Evolutionary conservation across 2,888 invertebrate species (phyloP), one percentile per base, ranked within the genome.

Genomic region (Sphaerophoria taeniata): DNA sequence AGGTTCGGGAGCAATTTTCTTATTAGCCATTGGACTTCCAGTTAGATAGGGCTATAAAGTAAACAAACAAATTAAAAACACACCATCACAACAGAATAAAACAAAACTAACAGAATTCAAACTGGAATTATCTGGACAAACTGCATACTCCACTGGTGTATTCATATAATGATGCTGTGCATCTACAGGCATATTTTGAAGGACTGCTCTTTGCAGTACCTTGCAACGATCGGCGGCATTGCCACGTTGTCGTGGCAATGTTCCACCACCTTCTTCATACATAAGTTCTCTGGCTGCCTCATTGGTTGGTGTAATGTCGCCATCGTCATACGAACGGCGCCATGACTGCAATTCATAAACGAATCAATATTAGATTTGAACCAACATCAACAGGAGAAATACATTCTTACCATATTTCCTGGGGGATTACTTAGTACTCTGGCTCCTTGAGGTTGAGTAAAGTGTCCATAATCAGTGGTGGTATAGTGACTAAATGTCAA

Each of bases 281-380:
- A 93, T 89, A 70, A 92, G 87, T 87, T 92, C 92, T 69, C 91
- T 89, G 45, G 90, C 89, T 65, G 91, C 91, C 91, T 97, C 97
- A 90, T 97, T 97, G 60, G 97, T 97, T 12, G 96, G 96, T 43
- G 97, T 97, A 87, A 97, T 96, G 91, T 98, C 97, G 16, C 97
- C 97, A 90, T 97, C 97, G 91, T 97, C 97, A 91, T 96, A 97
- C 85, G 96, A 95, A 88, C 96, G 94, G 89, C 95, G 94, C 96
- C 95, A 96, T 85, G 93, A 91, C 85, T 92, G 24, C 24, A 89
- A 11, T 6, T 9, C 24, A 49, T 55, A 49, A n/a, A n/a, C 34
- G 9, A 91, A 7, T 9, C 9, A 89, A 14, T 49, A 12, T 4
- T 36, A 4, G 31, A 72, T 49, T 14, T 60, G 11, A 24, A 61